These are phyloP conservation scores for Sipha maydis DNA, from an alignment of 2,888 invertebrate species.

Conservation along the genomic window DNA sequence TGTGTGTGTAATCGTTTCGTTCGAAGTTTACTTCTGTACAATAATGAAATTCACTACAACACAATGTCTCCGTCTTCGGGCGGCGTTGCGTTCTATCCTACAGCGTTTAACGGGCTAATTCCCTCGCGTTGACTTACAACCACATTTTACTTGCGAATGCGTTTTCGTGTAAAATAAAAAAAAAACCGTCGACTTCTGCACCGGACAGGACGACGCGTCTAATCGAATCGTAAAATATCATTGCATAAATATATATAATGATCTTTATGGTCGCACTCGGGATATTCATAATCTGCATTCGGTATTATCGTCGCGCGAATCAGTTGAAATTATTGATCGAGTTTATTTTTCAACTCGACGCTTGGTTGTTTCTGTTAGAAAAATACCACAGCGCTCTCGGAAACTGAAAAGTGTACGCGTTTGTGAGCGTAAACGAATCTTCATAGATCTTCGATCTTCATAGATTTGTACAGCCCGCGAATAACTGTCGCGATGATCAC, in stretches of 20 bases:
- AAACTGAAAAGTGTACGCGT: neutral
- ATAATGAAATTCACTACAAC: neutral
- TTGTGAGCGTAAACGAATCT: neutral
- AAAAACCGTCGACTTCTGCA: no score
- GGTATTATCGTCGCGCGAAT: no score
- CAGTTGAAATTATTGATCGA: no score
- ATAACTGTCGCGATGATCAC: neutral
- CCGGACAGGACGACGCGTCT: neutral
- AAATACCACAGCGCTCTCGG: no score
- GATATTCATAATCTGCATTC: no score
- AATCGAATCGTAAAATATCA: conserved; percentile 29
- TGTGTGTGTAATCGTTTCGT: no score
- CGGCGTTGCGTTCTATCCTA: neutral
- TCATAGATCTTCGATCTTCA: conserved; percentile 24
- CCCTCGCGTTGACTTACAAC: neutral
- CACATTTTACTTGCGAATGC: neutral
- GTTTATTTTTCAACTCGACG: no score
- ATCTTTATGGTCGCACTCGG: no score
- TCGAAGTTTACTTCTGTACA: neutral
- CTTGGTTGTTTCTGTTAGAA: no score
- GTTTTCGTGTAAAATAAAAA: conserved; percentile 17
- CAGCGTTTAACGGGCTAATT: neutral
- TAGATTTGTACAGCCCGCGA: conserved; percentile 1
- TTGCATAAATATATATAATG: no score
- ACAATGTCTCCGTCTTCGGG: neutral